Conservation (phyloP, 1,140 invertebrate genomes). For the Manduca sexta region DNA sequence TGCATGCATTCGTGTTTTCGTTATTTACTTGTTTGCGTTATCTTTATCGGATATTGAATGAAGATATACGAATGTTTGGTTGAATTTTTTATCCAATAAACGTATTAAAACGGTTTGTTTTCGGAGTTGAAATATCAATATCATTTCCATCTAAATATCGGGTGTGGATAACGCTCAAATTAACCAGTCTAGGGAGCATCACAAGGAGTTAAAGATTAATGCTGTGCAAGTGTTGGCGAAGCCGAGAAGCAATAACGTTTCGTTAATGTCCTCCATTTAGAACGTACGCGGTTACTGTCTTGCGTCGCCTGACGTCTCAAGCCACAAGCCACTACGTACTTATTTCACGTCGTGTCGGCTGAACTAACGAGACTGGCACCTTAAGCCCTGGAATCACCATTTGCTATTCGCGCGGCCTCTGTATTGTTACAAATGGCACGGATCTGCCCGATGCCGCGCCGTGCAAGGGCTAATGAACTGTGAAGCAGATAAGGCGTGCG, state of each 20-base stretch:
- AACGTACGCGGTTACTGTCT: slow-evolving; percentile 53
- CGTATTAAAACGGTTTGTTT: neutral
- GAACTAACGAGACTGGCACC: slow-evolving; percentile 48
- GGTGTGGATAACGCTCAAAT: slow-evolving; percentile 14
- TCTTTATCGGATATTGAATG: slow-evolving; percentile 51
- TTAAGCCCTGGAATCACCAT: slow-evolving; percentile 53
- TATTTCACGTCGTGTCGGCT: slow-evolving; percentile 43
- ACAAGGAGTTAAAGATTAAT: slow-evolving; percentile 60
- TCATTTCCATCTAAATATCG: neutral
- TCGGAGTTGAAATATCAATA: slow-evolving; percentile 10
- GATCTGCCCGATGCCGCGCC: slow-evolving; percentile 55
- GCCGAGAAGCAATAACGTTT: slow-evolving; percentile 60
- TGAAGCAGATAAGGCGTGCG: slow-evolving; percentile 68
- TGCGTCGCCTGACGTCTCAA: slow-evolving; percentile 37
- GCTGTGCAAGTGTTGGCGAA: slow-evolving; percentile 54
- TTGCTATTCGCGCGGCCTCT: slow-evolving; percentile 45
- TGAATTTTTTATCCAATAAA: neutral
- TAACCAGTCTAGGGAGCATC: slow-evolving; percentile 38
- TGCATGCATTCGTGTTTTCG: slow-evolving; percentile 56
- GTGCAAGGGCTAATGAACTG: slow-evolving; percentile 69
- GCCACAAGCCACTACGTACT: slow-evolving; percentile 37
- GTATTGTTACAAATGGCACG: slow-evolving; percentile 70
- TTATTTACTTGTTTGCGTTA: slow-evolving; percentile 53
- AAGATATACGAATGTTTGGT: slow-evolving; percentile 28
- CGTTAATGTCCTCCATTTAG: slow-evolving; percentile 63